Conservation (phyloP, 2,888 invertebrate genomes). For the Drosophila melanocephala region DNA sequence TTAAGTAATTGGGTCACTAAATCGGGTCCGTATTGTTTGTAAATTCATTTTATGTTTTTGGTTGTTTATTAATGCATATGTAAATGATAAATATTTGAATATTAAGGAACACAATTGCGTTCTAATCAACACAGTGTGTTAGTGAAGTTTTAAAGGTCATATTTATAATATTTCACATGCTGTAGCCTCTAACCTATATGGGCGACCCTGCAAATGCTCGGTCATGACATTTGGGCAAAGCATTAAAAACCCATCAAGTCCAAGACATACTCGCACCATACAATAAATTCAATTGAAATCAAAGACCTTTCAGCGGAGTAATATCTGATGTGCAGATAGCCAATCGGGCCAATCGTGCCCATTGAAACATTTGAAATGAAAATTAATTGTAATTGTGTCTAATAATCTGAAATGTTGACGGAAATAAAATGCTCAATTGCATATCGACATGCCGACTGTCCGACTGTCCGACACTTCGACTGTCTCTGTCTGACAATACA, state of each 20-base stretch:
- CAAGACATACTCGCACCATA: conserved; percentile 3
- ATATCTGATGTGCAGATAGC: conserved; percentile 28
- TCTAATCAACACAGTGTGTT: not conserved
- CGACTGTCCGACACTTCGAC: conserved; percentile 6
- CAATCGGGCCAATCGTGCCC: conserved; percentile 22
- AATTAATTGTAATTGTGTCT: conserved; percentile 78
- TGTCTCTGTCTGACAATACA: conserved; percentile 9
- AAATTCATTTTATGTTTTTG: conserved; percentile 4
- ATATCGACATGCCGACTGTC: not conserved
- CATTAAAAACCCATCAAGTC: conserved; percentile 73
- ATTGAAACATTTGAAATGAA: conserved; percentile 60
- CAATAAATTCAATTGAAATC: conserved; percentile 52
- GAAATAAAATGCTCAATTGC: conserved; percentile 55
- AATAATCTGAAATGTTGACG: conserved; percentile 75
- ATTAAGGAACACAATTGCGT: conserved; percentile 4
- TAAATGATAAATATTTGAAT: not conserved
- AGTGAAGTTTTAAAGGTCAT: conserved; percentile 14
- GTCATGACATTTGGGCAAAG: conserved; percentile 71
- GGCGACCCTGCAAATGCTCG: conserved; percentile 70
- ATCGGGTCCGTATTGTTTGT: conserved; percentile 26
- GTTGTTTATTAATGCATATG: not conserved
- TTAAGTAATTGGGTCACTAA: conserved; percentile 46
- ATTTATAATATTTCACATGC: conserved; percentile 36
- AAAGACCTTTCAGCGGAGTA: conserved; percentile 60
- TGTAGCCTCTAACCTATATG: conserved; percentile 14